Percentiles rank a stretch among this genome's conserved stretches.
Conservation (phyloP, 2,113 vertebrate genomes). For the Chlorocebus sabaeus region DNA sequence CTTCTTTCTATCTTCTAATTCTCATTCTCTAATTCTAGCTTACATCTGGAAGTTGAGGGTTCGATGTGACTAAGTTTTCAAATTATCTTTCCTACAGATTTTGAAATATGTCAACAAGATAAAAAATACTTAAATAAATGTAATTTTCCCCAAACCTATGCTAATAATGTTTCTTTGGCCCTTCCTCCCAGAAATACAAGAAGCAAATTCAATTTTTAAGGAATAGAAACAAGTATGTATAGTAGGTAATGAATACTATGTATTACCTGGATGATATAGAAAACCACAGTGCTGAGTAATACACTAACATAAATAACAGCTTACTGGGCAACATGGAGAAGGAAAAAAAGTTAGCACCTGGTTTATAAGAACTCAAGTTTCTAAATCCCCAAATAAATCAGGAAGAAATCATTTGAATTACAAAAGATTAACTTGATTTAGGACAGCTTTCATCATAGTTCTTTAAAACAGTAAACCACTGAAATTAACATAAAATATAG, state of each 20-base stretch:
- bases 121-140: background rate
- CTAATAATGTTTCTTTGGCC: background rate
- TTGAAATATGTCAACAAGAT: background rate
- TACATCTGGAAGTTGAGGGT: background rate
- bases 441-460: background rate
- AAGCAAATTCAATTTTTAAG: background rate
- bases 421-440: background rate
- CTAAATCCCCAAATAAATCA: background rate
- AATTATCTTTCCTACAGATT: background rate
- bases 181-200: background rate
- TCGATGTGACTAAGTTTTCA: slow-evolving; percentile 9
- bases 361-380: background rate
- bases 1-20: background rate
- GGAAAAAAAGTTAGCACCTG: background rate
- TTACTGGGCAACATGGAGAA: background rate
- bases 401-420: background rate
- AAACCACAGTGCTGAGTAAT: background rate
- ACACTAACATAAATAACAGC: background rate
- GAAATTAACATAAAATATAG: background rate
- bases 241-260: background rate
- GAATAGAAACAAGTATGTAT: background rate
- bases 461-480: background rate
- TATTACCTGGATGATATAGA: background rate
- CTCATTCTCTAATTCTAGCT: background rate
- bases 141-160: background rate